phyloP scores from a whole-genome alignment of 1,140 invertebrate genomes.

The Pantala flavescens region DNA sequence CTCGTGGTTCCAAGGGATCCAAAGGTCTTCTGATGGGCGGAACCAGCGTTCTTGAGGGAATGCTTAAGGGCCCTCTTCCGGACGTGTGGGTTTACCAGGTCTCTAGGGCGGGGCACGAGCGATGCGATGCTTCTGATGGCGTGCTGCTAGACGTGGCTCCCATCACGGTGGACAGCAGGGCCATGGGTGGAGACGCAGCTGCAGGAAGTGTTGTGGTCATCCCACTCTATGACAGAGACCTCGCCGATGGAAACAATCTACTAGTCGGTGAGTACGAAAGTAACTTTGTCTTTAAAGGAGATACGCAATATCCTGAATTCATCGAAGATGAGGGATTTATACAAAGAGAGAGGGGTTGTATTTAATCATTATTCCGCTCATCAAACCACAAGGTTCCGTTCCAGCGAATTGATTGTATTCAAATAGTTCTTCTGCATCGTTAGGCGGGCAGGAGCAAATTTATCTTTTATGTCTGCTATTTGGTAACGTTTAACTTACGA shows the following conservation, averaged over 20 bases:
- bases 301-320: too few relatives aligned
- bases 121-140: constrained; percentile 53
- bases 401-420: too few relatives aligned
- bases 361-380: too few relatives aligned
- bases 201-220: constrained; percentile 45
- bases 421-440: too few relatives aligned
- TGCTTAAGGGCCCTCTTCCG: constrained; percentile 16
- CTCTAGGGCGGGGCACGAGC: constrained; percentile 50
- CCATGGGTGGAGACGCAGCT: constrained; percentile 49
- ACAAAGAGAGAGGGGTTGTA: too few relatives aligned
- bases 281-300: too few relatives aligned
- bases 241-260: constrained; percentile 54
- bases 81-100: constrained; percentile 41
- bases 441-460: too few relatives aligned
- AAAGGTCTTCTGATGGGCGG: background rate
- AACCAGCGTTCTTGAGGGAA: background rate
- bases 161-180: constrained; percentile 44
- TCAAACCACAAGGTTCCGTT: too few relatives aligned
- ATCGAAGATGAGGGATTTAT: too few relatives aligned
- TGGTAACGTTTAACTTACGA: too few relatives aligned
- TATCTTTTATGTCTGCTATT: too few relatives aligned
- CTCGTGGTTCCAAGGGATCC: background rate
- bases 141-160: constrained; percentile 53
- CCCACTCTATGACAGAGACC: constrained; percentile 55
- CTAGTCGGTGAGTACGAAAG: constrained; percentile 45